Evolutionary conservation across 2,888 invertebrate genomes (phyloP).

Genomic region (Coleophora deauratella): DNA sequence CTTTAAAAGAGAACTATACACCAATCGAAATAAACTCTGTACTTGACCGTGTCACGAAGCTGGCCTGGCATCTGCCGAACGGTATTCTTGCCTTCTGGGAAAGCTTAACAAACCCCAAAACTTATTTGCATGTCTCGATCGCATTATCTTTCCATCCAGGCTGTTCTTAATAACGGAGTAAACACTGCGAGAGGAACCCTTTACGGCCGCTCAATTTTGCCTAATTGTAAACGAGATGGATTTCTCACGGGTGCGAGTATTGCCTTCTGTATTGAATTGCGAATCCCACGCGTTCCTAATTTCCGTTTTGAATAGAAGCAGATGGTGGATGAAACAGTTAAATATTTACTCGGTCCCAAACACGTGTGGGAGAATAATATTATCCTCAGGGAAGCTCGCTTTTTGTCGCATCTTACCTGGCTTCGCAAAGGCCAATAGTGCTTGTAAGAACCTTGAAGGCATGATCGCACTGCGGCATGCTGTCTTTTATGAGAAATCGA

Average conservation of each 20-base stretch:
- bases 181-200: conserved; percentile 54
- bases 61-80: conserved; percentile 63
- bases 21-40: conserved; percentile 62
- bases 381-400: conserved; percentile 36
- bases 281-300: conserved; percentile 61
- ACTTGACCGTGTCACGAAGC: conserved; percentile 67
- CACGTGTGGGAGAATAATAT: conserved; percentile 33
- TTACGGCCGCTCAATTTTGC: conserved; percentile 59
- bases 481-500: conserved; percentile 57
- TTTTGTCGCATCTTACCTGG: conserved; percentile 37
- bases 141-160: conserved; percentile 53
- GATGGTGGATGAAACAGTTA: conserved; percentile 39
- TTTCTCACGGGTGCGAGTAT: conserved; percentile 72
- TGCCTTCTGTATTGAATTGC: conserved; percentile 53
- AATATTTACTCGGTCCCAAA: conserved; percentile 43
- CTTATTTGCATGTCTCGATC: conserved; percentile 64
- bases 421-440: conserved; percentile 27
- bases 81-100: conserved; percentile 68
- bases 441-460: conserved; percentile 25
- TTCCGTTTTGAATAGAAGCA: conserved; percentile 48
- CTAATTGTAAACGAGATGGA: conserved; percentile 59
- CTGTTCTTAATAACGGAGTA: conserved; percentile 62
- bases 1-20: conserved; percentile 64
- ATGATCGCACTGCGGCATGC: conserved; percentile 51
- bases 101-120: conserved; percentile 65